Base-by-base conservation (phyloP, 2,797 vertebrate genomes). In the Capromys pilorides region DNA sequence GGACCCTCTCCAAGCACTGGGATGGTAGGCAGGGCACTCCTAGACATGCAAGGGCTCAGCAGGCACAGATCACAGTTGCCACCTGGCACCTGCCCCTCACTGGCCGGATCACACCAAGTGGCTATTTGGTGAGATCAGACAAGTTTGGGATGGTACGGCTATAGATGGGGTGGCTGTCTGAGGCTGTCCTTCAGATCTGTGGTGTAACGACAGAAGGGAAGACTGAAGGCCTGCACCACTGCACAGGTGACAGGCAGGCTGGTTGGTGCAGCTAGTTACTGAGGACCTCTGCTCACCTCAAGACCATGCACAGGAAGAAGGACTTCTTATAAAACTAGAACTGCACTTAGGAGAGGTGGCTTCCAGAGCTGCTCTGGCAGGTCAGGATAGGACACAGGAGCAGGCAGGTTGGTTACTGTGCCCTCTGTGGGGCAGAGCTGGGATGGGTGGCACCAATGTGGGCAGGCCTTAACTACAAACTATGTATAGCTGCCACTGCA, bases 271-370 rank as follows among this genome's bases (percentile, higher is more conserved):
- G 59, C 54, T 86, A 57, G 26, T n/a, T 78, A 36, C 36, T 49
- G 54, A 89, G 82, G 41, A 54, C 9, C 9, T 86, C 49, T 21
- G 18, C 11, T 62, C 24, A 62, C 64, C 69, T 69, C 31, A 49
- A 64, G 59, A n/a, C n/a, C 79, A 93, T 62, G 67, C 90, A 90
- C 78, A 85, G 59, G 51, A n/a, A 93, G 51, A 22, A 31, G 57
- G 59, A 33, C 26, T n/a, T 66, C 6, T 36, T 57, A 13, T 3
- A n/a, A 80, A 13, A 82, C 36, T 39, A 19, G 4, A 14, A 3
- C 39, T 86, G 71, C 36, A 81, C 16, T 73, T 39, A 41, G 19
- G 57, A 67, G 54, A 75, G 59, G 75, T 8, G 8, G 28, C 62
- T 62, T 86, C 33, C 22, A 36, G 3, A 24, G 71, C 64, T 64